A percentile compares a stretch with the other conserved stretches of the same genome.
These are phyloP conservation scores for Tichodroma muraria DNA, from an alignment of 2,113 vertebrate genomes.

Conservation along the genomic window DNA sequence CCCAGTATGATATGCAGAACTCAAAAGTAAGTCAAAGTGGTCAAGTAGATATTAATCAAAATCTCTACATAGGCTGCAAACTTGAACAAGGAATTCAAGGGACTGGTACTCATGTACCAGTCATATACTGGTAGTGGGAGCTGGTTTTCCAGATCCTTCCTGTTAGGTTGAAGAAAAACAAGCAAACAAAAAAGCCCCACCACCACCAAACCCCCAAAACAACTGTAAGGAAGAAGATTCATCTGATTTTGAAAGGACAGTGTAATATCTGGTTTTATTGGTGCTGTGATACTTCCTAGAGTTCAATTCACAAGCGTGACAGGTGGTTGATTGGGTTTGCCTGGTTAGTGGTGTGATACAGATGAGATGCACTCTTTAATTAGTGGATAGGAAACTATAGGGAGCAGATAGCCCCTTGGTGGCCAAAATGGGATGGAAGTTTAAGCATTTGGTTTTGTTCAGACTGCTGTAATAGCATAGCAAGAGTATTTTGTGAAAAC, in stretches of 20 bases:
- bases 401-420: background rate
- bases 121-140: too few species aligned
- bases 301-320: background rate
- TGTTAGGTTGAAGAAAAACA: background rate
- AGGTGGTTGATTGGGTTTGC: background rate
- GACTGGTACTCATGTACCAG: background rate
- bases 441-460: background rate
- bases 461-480: background rate
- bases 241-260: background rate
- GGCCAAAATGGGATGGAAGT: background rate
- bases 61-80: background rate
- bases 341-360: background rate
- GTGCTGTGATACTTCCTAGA: background rate
- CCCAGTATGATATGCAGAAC: background rate
- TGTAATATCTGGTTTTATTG: background rate
- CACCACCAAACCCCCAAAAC: background rate
- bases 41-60: background rate
- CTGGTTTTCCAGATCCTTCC: background rate
- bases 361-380: background rate
- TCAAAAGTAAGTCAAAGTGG: background rate
- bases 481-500: background rate
- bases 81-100: background rate
- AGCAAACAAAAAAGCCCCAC: background rate
- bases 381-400: background rate
- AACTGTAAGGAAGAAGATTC: background rate